Percentiles rank a stretch among this genome's conserved stretches.
Conservation (phyloP, 2,113 vertebrate species). For the Protomyctophum bolini region DNA sequence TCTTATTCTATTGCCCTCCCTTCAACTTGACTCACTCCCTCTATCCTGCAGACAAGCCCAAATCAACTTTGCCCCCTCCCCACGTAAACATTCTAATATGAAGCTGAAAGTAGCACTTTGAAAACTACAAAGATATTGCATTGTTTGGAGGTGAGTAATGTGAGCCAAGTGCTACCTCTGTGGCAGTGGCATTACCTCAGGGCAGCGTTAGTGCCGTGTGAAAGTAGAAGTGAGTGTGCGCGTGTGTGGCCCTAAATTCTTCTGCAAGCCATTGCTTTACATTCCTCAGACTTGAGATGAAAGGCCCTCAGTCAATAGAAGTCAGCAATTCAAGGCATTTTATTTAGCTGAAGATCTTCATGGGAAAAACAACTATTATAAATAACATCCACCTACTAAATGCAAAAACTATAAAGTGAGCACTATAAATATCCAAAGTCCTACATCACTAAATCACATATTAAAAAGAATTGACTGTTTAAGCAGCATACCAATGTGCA, state of each 20-base stretch:
- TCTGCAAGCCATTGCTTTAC: constrained; percentile 28
- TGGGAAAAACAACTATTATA: constrained; percentile 49
- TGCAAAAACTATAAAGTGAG: constrained; percentile 48
- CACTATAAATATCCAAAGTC: constrained; percentile 48
- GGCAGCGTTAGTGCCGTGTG: neutral
- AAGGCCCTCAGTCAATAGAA: constrained; percentile 54
- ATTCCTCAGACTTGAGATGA: constrained; percentile 43
- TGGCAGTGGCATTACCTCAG: constrained; percentile 17
- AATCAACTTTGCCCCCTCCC: neutral
- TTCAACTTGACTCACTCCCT: constrained; percentile 8
- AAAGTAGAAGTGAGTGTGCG: neutral
- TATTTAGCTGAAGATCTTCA: constrained; percentile 71
- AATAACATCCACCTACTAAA: constrained; percentile 56
- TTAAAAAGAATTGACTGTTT: constrained; percentile 57
- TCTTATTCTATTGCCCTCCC: constrained; percentile 14
- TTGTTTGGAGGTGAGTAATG: constrained; percentile 30
- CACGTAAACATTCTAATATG: too few relatives aligned
- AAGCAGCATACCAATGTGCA: constrained; percentile 48
- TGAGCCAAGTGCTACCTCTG: constrained; percentile 13
- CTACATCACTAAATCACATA: constrained; percentile 57
- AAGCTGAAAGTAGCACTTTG: neutral
- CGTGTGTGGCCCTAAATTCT: constrained; percentile 22
- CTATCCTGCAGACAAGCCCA: neutral
- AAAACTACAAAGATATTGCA: constrained; percentile 18
- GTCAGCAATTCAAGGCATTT: constrained; percentile 69